Evolutionary conservation across 2,888 invertebrate genomes (phyloP).

Genomic region (Lasioglossum leucozonium): DNA sequence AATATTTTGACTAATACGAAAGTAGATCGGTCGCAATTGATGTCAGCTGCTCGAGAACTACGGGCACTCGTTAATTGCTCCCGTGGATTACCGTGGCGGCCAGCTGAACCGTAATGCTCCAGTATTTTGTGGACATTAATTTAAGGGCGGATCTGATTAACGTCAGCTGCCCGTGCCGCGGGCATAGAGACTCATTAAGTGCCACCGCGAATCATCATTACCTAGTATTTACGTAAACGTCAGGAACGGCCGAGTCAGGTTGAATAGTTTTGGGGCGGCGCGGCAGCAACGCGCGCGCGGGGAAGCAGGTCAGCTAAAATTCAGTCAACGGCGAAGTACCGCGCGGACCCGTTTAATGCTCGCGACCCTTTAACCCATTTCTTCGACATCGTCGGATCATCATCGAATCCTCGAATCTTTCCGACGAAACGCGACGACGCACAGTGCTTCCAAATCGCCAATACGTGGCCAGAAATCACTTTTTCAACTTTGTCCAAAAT

Average conservation of each 20-base stretch:
- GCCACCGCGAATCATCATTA: not conserved
- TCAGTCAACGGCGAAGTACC: not conserved
- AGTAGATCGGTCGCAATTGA: not conserved
- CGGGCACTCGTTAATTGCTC: not conserved
- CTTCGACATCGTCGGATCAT: not conserved
- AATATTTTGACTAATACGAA: not conserved
- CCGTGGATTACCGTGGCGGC: not conserved
- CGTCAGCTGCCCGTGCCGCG: not conserved
- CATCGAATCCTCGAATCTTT: not conserved
- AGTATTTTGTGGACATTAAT: not conserved
- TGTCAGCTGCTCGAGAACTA: conserved; percentile 7
- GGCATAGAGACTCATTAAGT: not conserved
- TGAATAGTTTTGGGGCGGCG: not conserved
- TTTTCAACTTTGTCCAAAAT: too few relatives aligned
- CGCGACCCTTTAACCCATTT: conserved; percentile 7
- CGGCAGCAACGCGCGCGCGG: not conserved
- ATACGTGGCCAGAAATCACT: too few relatives aligned
- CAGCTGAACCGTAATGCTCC: not conserved
- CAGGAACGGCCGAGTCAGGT: not conserved
- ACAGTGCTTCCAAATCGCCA: too few relatives aligned
- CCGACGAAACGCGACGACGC: not conserved
- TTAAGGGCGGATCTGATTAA: conserved; percentile 9
- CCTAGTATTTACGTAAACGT: not conserved
- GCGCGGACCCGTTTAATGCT: not conserved
- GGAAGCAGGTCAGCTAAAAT: conserved; percentile 3